Evolutionary conservation across 2,113 vertebrate genomes (phyloP).

Genomic region (Gulo gulo): DNA sequence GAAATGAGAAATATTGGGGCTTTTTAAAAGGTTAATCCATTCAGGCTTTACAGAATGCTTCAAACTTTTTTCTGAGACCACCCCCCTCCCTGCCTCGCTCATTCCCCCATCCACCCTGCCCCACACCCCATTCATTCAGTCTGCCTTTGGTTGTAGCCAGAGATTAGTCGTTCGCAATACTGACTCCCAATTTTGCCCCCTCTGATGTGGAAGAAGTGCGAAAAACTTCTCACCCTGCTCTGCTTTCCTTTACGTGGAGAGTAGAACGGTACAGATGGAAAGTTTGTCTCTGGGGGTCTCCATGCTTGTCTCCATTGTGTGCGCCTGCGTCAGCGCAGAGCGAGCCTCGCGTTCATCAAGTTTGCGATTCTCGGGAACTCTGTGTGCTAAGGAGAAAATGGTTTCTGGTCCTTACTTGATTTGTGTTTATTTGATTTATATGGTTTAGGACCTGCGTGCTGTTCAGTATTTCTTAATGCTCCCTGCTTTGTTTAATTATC

Average conservation of each 20-base stretch:
- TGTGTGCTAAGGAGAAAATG: conserved; percentile 30
- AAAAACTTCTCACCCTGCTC: background rate
- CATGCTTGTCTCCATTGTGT: conserved; percentile 44
- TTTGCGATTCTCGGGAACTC: conserved; percentile 18
- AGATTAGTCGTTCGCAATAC: background rate
- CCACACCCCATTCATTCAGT: conserved; percentile 55
- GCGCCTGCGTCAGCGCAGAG: background rate
- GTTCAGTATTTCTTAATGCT: background rate
- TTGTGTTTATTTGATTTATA: conserved; percentile 59
- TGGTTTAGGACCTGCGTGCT: conserved; percentile 24
- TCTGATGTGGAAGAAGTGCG: conserved; percentile 9
- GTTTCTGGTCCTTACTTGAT: conserved; percentile 56
- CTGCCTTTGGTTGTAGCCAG: conserved; percentile 34
- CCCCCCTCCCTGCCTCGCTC: background rate
- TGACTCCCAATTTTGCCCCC: background rate
- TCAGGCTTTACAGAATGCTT: conserved; percentile 43
- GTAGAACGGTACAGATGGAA: background rate
- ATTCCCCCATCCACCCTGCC: background rate
- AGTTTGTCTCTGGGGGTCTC: conserved; percentile 3
- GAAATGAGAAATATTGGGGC: conserved; percentile 26
- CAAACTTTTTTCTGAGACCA: background rate
- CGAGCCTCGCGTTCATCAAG: background rate
- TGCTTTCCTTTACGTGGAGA: background rate
- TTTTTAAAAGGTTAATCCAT: conserved; percentile 42
- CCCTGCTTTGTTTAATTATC: conserved; percentile 55